These are phyloP conservation scores for Gymnoscopelus microlampas DNA, from an alignment of 2,797 vertebrate genomes.

Conservation along the genomic window DNA sequence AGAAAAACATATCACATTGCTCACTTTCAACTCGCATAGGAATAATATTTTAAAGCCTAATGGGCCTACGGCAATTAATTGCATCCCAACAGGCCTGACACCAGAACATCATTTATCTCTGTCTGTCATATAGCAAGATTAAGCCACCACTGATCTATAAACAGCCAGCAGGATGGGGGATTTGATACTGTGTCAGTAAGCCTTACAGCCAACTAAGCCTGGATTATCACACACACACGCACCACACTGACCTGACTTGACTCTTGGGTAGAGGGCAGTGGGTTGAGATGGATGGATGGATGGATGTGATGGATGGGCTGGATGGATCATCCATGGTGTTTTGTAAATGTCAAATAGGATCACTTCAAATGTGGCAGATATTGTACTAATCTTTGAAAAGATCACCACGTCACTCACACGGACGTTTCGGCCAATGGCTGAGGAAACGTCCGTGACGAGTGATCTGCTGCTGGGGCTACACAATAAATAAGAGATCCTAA, in stretches of 20 bases:
- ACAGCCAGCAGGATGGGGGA: conserved; percentile 47
- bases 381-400: too few species aligned
- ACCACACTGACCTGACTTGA: conserved; percentile 57
- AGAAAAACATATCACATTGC: too few species aligned
- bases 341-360: conserved; percentile 3
- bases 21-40: too few species aligned
- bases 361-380: not conserved
- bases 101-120: conserved; percentile 29
- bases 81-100: conserved; percentile 17
- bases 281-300: not conserved
- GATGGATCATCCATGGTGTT: conserved; percentile 1
- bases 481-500: too few species aligned
- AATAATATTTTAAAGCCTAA: too few species aligned
- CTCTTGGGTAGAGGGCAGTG: conserved; percentile 20
- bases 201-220: conserved; percentile 43
- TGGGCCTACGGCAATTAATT: too few species aligned
- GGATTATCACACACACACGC: conserved; percentile 49
- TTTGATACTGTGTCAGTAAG: conserved; percentile 61
- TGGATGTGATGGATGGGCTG: conserved; percentile 16
- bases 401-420: too few species aligned
- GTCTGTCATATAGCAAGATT: conserved; percentile 30
- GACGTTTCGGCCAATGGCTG: too few species aligned
- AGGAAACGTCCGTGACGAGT: too few species aligned
- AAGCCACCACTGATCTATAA: conserved; percentile 28
- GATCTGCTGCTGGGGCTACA: too few species aligned